Evolutionary conservation across 1,140 invertebrate genomes (phyloP).

Genomic region (Philopotamus ludificatus): DNA sequence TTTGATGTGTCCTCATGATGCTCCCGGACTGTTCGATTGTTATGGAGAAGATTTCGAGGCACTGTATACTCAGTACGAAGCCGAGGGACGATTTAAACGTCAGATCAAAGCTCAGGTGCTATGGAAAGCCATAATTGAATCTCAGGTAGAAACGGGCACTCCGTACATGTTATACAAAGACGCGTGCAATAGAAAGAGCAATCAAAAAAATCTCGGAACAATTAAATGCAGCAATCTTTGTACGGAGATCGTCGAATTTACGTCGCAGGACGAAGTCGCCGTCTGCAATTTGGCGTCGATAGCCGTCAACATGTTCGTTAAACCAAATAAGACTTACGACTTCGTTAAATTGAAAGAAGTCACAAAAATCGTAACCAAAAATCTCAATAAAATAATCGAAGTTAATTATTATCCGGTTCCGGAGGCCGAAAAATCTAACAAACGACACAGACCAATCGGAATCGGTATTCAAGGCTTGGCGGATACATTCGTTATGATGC

Average conservation of each 20-base stretch:
- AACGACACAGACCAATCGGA: conserved; percentile 90
- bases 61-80: conserved; percentile 88
- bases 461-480: conserved; percentile 97
- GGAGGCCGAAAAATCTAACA: conserved; percentile 86
- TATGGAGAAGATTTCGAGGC: conserved; percentile 95
- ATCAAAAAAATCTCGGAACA: conserved; percentile 98
- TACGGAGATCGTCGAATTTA: conserved; percentile 97
- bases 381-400: conserved; percentile 98
- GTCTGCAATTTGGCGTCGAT: conserved; percentile 99
- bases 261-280: conserved; percentile 88
- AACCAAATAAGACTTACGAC: conserved; percentile 77
- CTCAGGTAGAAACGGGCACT: conserved; percentile 97
- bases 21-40: conserved; percentile 84
- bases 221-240: conserved; percentile 98
- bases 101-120: conserved; percentile 84
- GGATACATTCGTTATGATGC: conserved; percentile 94
- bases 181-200: conserved; percentile 95
- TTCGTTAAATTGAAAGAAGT: conserved; percentile 88
- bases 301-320: conserved; percentile 96
- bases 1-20: conserved; percentile 95
- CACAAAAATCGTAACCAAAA: conserved; percentile 85
- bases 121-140: conserved; percentile 93
- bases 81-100: conserved; percentile 71
- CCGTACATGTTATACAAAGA: conserved; percentile 99
- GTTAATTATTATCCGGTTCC: conserved; percentile 94